Conservation (phyloP, 2,797 vertebrate genomes). For the Chloroceryle inda region DNA sequence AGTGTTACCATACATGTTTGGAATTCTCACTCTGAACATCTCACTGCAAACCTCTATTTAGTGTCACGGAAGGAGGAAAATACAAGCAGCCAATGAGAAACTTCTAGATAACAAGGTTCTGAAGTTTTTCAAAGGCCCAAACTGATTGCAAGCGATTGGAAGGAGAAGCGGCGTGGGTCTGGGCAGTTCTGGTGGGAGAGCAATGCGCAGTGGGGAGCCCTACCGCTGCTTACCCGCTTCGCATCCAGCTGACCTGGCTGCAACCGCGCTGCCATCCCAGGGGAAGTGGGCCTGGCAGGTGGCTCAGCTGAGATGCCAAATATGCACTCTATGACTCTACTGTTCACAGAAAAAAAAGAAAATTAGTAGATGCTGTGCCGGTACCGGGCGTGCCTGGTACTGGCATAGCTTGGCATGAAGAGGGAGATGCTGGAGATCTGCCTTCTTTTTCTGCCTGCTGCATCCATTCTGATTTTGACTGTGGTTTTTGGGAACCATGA, state of each 20-base stretch:
- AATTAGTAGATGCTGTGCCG: background rate
- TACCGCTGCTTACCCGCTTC: no score
- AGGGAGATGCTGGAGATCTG: background rate
- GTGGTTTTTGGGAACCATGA: background rate
- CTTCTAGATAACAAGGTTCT: background rate
- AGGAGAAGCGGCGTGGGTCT: background rate
- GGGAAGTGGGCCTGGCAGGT: background rate
- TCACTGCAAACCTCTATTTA: background rate
- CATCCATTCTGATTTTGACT: background rate
- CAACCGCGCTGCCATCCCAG: rapidly evolving
- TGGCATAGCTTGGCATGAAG: background rate
- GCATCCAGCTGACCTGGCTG: background rate
- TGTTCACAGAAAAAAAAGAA: background rate
- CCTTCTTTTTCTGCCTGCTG: background rate
- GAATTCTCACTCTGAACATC: background rate
- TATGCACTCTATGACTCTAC: background rate
- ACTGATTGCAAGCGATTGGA: background rate
- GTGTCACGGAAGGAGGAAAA: background rate
- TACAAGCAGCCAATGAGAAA: background rate
- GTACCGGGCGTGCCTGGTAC: no score
- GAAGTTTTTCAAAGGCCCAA: background rate
- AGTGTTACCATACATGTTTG: background rate
- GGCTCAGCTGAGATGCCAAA: background rate
- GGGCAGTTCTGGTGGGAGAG: background rate
- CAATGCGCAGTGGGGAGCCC: background rate